These are phyloP conservation scores for Gallinago jamesoni DNA, from an alignment of 2,113 vertebrate species.

Conservation along the genomic window DNA sequence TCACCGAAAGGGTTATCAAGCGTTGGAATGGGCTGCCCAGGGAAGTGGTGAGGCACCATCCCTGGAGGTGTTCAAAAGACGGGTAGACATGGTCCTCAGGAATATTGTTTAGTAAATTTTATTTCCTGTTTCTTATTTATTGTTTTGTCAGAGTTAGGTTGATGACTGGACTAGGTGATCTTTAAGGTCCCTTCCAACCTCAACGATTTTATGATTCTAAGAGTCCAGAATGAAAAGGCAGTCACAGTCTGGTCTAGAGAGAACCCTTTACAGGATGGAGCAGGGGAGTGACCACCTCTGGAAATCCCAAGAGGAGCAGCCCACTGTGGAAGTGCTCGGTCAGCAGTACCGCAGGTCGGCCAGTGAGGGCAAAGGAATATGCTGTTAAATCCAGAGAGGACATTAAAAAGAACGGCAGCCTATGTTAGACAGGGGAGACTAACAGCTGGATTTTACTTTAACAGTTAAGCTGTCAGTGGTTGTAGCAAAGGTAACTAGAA, in stretches of 20 bases:
- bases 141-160: too few species aligned
- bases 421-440: neutral
- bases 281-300: neutral
- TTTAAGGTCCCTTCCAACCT: too few species aligned
- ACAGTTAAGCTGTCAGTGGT: neutral
- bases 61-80: too few species aligned
- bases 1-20: too few species aligned
- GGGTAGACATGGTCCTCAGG: too few species aligned
- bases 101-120: too few species aligned
- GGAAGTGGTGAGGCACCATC: too few species aligned
- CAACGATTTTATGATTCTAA: too few species aligned
- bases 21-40: too few species aligned
- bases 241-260: neutral
- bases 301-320: neutral
- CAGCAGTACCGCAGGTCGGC: neutral
- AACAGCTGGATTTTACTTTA: neutral
- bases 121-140: too few species aligned
- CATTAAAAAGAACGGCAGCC: neutral
- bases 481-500: neutral
- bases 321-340: fast-evolving
- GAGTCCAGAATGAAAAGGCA: neutral
- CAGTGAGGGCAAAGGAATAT: neutral
- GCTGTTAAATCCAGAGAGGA: neutral
- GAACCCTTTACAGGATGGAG: neutral
- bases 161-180: too few species aligned